Evolutionary conservation across 2,113 vertebrate genomes (phyloP), one percentile per base, ranked within the genome.

Genomic region (Phalacrocorax brasilianus): DNA sequence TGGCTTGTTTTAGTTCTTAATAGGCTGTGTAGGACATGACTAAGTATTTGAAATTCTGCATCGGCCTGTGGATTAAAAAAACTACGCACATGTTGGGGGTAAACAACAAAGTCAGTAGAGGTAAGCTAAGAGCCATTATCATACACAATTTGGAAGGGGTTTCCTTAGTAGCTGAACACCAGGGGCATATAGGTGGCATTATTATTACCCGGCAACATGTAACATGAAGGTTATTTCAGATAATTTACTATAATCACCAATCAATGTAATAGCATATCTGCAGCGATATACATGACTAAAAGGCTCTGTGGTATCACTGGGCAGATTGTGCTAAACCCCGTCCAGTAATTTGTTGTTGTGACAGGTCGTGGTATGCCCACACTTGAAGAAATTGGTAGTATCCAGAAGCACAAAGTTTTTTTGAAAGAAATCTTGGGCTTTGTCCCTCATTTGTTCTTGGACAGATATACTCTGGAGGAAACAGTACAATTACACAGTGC

Each of bases 321-420:
- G 44, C 33, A 91, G 30, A 93, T 95, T 74, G n/a, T 96, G 77
- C 74, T 95, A 87, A 94, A 85, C 49, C 24, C 42, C 79, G 90
- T 80, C 52, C 77, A 93, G 40, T 38, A 32, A 3, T n/a, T 50
- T 91, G 52, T 81, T 94, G 81, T 75, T 94, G 56, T 97, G 87
- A 94, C 79, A 95, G 88, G 85, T 32, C 5, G 16, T 47, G 58
- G 55, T 80, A 88, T 89, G 85, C 96, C 58, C 32, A 40, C 8
- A 24, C 42, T 13, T 59, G 82, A 89, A 95, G 85, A 95, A 96
- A 96, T 61, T 75, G 65, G 45, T 65, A 40, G 45, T 81, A 62
- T 95, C 73, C 61, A 94, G 71, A 97, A 91, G 73, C 53, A 75
- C 5, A 81, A 92, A 74, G 28, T 55, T 96, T 95, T 93, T 93